Evolutionary conservation across 2,888 invertebrate species (phyloP), one percentile per base, ranked within the genome.

Genomic region (Cheiracanthium punctorium): DNA sequence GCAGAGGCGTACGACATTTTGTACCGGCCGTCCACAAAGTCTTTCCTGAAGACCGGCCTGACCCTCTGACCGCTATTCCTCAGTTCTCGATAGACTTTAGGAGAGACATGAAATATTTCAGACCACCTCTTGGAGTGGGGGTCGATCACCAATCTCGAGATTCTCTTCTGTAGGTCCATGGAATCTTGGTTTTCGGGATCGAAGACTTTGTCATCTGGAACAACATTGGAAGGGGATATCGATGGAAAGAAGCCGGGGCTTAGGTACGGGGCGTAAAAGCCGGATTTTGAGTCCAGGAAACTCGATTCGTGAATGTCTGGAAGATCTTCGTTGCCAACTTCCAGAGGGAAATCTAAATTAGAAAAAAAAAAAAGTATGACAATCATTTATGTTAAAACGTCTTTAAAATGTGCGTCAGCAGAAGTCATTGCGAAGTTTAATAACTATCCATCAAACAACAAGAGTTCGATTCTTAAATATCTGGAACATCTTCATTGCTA

Each of bases 151-250:
- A 75, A 28, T 28, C 69, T 64, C 10, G 82, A 70, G 1, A 76
- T 29, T 14, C 82, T 41, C 29, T 82, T 82, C 48, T 82, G 76
- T n/a, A 76, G 71, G 29, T 82, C 76, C 20, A 82, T 8, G 17
- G 71, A 64, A 71, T 71, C 70, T 69, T 64, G 58, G 30, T 75
- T 69, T 30, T 74, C 81, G 24, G 24, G 7, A 24, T 58, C 24
- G 4, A 4, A 5, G 4, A 1, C 24, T 20, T 58, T 58, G 1
- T 8, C 20, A 24, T 7, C 7, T 1, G 20, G 4, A 17, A 17
- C 14, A n/a, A 48, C 14, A n/a, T n/a, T 48, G 2, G 48, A 48
- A 58, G 58, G 12, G 2, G 24, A 4, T 12, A 14, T 20, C n/a
- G 64, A 37, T 0, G 82, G 74, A n/a, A 76, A 76, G 28, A 76